Conservation (phyloP, 1,140 invertebrate species). For the Bradynema listronoti region DNA sequence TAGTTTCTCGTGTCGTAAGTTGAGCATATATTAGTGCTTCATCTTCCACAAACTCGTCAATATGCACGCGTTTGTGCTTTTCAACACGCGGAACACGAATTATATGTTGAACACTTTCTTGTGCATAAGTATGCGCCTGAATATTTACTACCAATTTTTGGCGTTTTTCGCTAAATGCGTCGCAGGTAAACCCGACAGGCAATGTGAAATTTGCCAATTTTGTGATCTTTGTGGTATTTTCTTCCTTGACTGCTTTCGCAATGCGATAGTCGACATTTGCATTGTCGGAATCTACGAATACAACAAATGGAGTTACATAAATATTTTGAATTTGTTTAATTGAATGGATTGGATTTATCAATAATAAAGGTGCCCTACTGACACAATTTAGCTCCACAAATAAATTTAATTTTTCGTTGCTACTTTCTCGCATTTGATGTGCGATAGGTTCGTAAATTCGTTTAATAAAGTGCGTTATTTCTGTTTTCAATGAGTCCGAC, state of each 20-base stretch:
- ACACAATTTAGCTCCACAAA: too few relatives aligned
- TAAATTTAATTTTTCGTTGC: too few relatives aligned
- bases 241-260: neutral
- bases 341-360: slow-evolving; percentile 2
- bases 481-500: too few relatives aligned
- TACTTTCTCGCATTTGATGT: too few relatives aligned
- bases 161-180: slow-evolving; percentile 4
- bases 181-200: slow-evolving; percentile 4
- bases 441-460: too few relatives aligned
- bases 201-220: slow-evolving; percentile 4
- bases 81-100: slow-evolving; percentile 10
- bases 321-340: neutral
- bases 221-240: neutral
- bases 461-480: too few relatives aligned
- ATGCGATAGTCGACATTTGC: too few relatives aligned
- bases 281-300: too few relatives aligned
- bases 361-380: too few relatives aligned
- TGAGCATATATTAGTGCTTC: slow-evolving; percentile 41
- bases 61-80: neutral
- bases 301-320: too few relatives aligned
- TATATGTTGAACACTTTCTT: slow-evolving; percentile 9
- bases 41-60: slow-evolving; percentile 47
- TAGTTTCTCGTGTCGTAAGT: slow-evolving; percentile 26
- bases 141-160: slow-evolving; percentile 12
- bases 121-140: neutral